These are phyloP conservation scores for Brachypteracias leptosomus DNA, from an alignment of 2,113 vertebrate species.

Conservation along the genomic window DNA sequence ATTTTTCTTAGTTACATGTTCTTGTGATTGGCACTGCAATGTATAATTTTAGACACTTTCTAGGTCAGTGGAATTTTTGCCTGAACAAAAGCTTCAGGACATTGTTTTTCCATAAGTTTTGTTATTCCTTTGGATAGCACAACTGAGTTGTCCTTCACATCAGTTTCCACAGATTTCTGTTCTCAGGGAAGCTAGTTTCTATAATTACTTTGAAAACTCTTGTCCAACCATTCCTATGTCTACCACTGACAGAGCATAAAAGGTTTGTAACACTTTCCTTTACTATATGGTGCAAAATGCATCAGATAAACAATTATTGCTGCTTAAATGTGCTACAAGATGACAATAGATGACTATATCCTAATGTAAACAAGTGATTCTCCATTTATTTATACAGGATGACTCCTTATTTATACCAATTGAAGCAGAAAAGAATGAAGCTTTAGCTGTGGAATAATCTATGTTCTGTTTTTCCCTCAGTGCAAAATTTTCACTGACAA, in stretches of 20 bases:
- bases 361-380: not conserved
- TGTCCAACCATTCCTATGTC: not conserved
- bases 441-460: not conserved
- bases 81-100: not conserved
- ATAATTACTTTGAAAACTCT: not conserved
- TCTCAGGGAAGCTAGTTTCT: not conserved
- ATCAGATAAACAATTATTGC: not conserved
- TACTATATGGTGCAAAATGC: not conserved
- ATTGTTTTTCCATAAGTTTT: not conserved
- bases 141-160: not conserved
- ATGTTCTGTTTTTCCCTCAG: not conserved
- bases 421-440: not conserved
- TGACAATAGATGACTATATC: not conserved
- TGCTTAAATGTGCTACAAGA: not conserved
- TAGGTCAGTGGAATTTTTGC: conserved; percentile 6
- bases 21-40: not conserved
- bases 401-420: not conserved
- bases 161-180: not conserved
- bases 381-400: not conserved
- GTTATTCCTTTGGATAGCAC: not conserved
- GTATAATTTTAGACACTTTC: not conserved
- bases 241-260: not conserved
- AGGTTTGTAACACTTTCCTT: not conserved
- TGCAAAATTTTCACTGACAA: not conserved
- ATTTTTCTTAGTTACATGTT: not conserved